Evolutionary conservation across 53 echinoderm and acorn worm species (phyloP).

Genomic region (Holothuria leucospilota): DNA sequence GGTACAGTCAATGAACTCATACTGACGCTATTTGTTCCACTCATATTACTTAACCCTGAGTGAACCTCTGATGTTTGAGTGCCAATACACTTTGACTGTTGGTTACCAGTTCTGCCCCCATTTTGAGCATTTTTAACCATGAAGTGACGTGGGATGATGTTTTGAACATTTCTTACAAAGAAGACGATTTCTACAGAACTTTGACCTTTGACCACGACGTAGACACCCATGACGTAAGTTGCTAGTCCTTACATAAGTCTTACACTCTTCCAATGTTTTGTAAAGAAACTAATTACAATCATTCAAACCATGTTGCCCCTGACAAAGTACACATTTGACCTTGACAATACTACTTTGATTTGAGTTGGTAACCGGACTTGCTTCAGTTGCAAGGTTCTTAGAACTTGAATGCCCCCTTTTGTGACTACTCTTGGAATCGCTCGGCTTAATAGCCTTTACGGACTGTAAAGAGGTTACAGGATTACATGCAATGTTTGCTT

Average conservation of each 20-base stretch:
- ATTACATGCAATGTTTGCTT: slow-evolving; percentile 26
- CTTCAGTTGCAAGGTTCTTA: slow-evolving; percentile 7
- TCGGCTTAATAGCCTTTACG: neutral
- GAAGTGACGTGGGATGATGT: slow-evolving; percentile 2
- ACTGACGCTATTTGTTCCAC: too few species aligned
- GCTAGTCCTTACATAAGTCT: neutral
- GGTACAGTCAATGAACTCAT: too few species aligned
- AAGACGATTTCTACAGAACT: neutral
- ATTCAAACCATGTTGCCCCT: neutral
- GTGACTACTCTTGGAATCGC: neutral
- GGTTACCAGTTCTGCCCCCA: neutral
- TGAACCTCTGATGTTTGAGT: too few species aligned
- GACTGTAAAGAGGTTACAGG: slow-evolving; percentile 7
- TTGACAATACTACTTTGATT: too few species aligned
- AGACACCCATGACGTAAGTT: slow-evolving; percentile 26
- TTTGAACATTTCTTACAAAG: too few species aligned
- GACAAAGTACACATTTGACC: neutral
- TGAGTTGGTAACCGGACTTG: neutral
- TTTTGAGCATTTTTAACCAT: neutral
- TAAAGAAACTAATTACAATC: neutral
- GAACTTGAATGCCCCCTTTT: neutral
- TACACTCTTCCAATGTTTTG: neutral
- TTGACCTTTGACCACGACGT: slow-evolving; percentile 19
- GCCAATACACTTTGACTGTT: neutral
- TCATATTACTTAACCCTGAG: too few species aligned